phyloP scores from a whole-genome alignment of 2,113 vertebrate genomes.

The Chaenocephalus aceratus region DNA sequence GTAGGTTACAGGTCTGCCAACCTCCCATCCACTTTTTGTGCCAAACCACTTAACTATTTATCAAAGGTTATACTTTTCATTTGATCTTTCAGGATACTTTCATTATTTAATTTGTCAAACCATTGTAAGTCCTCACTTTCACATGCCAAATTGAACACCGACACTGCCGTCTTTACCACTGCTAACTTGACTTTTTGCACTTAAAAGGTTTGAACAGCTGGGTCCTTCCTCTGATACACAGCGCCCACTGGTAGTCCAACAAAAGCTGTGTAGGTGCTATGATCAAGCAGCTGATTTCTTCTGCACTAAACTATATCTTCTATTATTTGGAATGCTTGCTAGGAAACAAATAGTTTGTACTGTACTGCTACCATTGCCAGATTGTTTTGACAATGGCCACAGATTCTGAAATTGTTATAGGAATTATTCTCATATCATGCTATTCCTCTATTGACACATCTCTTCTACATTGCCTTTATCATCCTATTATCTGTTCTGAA shows the following conservation, averaged over 20 bases:
- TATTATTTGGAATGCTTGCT: background rate
- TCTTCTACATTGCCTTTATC: conserved; percentile 1
- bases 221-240: background rate
- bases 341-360: background rate
- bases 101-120: background rate
- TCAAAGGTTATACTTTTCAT: background rate
- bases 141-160: background rate
- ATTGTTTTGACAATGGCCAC: no score
- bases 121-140: background rate
- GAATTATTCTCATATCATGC: background rate
- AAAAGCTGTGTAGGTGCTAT: no score
- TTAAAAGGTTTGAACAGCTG: background rate
- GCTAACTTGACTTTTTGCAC: background rate
- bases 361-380: no score
- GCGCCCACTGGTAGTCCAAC: background rate
- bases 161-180: background rate
- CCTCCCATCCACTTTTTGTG: background rate
- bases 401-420: no score
- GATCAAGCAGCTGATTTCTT: background rate
- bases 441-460: background rate
- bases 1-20: conserved; percentile 10
- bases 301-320: background rate
- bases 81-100: background rate
- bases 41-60: background rate
- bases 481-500: background rate